Conservation (phyloP, 92 coral and sea anemone species). For the Palythoa grandiflora region DNA sequence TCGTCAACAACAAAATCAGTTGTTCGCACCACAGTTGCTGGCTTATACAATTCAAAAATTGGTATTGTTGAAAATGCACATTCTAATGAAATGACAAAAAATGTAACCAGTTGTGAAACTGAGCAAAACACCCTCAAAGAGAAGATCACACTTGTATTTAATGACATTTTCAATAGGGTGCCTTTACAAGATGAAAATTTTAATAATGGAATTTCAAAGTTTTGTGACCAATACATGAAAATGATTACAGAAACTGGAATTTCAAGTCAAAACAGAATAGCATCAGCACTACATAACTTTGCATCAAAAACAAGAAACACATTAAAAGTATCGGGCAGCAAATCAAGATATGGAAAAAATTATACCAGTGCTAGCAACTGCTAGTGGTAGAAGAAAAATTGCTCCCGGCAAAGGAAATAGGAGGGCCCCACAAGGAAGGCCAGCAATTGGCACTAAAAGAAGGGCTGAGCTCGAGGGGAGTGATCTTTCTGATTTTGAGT, state of each 20-base stretch:
- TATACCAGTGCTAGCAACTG: slow-evolving; percentile 10
- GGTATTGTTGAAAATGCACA: too few species aligned
- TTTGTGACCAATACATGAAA: slow-evolving; percentile 7
- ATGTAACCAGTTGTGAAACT: background rate
- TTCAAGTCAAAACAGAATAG: slow-evolving; percentile 10
- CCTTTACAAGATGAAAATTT: background rate
- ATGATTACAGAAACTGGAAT: background rate
- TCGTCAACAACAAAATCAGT: background rate
- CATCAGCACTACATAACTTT: slow-evolving; percentile 17
- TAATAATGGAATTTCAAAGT: background rate
- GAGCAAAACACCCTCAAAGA: background rate
- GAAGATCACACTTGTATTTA: background rate
- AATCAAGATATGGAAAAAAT: background rate
- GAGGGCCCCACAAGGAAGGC: slow-evolving; percentile 22
- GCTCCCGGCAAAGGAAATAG: background rate
- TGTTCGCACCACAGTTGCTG: background rate
- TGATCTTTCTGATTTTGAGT: background rate
- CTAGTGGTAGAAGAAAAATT: background rate
- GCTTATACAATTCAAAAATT: too few species aligned
- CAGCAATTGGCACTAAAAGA: background rate
- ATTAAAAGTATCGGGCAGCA: background rate
- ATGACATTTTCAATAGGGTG: background rate
- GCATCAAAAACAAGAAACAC: background rate
- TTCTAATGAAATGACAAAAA: too few species aligned
- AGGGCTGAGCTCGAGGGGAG: background rate